These are phyloP conservation scores for Prolemur simus DNA, from an alignment of 2,113 vertebrate genomes.

Conservation along the genomic window DNA sequence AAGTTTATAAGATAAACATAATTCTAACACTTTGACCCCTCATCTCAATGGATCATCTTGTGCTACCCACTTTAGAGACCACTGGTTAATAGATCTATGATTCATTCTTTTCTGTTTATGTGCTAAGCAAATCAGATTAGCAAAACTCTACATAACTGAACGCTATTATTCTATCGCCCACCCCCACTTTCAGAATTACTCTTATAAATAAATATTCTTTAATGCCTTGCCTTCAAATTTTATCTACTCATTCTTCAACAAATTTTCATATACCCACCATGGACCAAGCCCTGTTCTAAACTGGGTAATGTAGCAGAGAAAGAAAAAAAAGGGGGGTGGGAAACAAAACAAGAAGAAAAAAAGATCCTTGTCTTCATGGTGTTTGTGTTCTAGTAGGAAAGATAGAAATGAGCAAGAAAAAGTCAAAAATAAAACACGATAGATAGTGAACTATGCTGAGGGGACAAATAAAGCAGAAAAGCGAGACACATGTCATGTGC, in stretches of 20 bases:
- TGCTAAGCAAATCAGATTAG: not conserved
- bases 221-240: conserved; percentile 3
- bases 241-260: not conserved
- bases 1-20: not conserved
- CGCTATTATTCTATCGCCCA: not conserved
- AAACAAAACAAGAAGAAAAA: not conserved
- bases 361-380: not conserved
- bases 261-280: not conserved
- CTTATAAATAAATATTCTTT: not conserved
- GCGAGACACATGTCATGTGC: not conserved
- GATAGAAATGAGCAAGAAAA: not conserved
- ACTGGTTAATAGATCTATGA: not conserved
- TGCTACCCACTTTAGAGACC: not conserved
- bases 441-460: not conserved
- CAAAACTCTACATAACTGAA: not conserved
- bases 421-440: not conserved
- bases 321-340: not conserved
- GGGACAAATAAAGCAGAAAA: not conserved
- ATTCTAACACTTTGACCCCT: not conserved
- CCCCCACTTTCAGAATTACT: not conserved
- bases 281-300: not conserved
- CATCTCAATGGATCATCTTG: not conserved
- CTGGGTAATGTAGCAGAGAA: not conserved
- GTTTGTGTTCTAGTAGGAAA: not conserved
- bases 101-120: not conserved